Base-by-base conservation (phyloP, 2,888 invertebrate genomes). In the Exocentrus adspersus region DNA sequence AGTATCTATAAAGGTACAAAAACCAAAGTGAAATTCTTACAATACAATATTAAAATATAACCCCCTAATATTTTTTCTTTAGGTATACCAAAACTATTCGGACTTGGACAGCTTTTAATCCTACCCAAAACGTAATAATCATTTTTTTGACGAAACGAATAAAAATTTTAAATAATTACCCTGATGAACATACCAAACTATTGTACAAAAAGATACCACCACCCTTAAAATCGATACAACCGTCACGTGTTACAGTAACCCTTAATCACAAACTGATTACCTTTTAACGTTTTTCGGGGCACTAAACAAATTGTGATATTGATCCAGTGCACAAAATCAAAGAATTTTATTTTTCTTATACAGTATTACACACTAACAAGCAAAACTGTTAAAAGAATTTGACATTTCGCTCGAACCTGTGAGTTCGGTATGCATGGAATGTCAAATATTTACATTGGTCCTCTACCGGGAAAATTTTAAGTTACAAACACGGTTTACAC, bases 331-430 rank as follows among this genome's bases (percentile, higher is more conserved):
- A 19, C 2, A 46, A 57, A 46, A 30, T 46, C 1, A 42, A 46
- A 46, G 20, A 63, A 67, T 71, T 65, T 53, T 61, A 51, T 62
- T 73, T 74, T 75, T 77, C 76, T 76, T 74, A 73, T 77, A 77
- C 75, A 70, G 72, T 77, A 77, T 76, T 75, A 78, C 76, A 75
- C 79, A 79, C 78, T 78, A 81, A 81, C 79, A 80, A 79, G 78
- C 72, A 79, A 81, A 82, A 81, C 80, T 80, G 80, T 79, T 80
- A 79, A 79, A 83, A 82, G 81, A 86, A 87, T 88, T 88, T 88
- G 88, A 88, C 88, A 88, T 88, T 88, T 88, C 87, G 87, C 87
- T 87, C 88, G 87, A 87, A 88, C 87, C 88, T 87, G 87, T 86
- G 84, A 85, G 85, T 84, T 83, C 79, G 88, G 88, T 86, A 88